Conservation (phyloP, 2,888 invertebrate genomes). For the Philonicus albiceps region DNA sequence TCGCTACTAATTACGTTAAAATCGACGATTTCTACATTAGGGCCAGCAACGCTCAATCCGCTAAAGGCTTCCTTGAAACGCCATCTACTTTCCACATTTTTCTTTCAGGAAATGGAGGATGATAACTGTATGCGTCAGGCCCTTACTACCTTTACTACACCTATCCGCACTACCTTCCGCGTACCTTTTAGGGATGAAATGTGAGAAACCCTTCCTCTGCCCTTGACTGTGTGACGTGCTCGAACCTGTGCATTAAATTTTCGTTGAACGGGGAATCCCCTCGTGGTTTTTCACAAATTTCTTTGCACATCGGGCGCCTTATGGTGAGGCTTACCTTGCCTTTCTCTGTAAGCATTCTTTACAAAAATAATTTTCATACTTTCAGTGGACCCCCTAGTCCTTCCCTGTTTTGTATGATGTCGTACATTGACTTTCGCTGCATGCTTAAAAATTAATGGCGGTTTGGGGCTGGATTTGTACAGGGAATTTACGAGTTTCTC, state of each 20-base stretch:
- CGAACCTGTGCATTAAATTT: background rate
- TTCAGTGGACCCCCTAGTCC: background rate
- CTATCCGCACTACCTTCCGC: background rate
- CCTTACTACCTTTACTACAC: background rate
- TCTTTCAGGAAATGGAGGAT: background rate
- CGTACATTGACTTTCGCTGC: background rate
- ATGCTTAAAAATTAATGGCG: background rate
- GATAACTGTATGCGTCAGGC: background rate
- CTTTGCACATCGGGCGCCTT: background rate
- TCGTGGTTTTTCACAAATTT: background rate
- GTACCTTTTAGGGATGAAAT: background rate
- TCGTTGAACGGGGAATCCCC: background rate
- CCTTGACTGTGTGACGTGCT: background rate
- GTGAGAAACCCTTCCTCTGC: background rate
- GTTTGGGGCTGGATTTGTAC: background rate
- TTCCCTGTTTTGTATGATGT: background rate
- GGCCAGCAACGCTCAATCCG: background rate
- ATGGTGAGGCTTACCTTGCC: background rate
- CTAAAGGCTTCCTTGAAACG: background rate
- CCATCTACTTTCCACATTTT: background rate
- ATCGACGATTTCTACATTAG: background rate
- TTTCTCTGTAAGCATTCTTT: background rate
- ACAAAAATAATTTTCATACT: background rate
- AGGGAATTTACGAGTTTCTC: background rate
- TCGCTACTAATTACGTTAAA: background rate